Evolutionary conservation across 2,113 vertebrate species (phyloP).

Genomic region (Hemibates koningsi): DNA sequence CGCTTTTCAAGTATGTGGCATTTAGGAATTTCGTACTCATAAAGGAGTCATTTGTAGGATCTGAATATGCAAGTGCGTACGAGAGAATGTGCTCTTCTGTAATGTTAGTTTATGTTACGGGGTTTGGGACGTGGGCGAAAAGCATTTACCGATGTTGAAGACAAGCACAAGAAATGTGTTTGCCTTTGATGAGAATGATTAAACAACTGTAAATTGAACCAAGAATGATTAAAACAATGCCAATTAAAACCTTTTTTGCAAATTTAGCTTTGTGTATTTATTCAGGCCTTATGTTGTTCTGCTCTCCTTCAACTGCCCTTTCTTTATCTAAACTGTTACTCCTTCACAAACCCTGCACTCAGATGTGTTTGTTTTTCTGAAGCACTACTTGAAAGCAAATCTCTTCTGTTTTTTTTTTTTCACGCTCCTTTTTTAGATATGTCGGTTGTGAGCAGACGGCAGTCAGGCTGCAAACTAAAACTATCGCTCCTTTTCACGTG

Average conservation of each 20-base stretch:
- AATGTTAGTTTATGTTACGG: slow-evolving; percentile 46
- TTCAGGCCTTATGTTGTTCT: not conserved
- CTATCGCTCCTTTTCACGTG: not conserved
- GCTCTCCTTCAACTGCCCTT: not conserved
- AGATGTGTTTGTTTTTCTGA: slow-evolving; percentile 20
- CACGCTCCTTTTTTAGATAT: not conserved
- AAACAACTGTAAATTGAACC: slow-evolving; percentile 65
- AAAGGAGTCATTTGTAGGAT: slow-evolving; percentile 69
- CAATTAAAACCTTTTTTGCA: slow-evolving; percentile 69
- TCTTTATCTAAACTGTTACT: not conserved
- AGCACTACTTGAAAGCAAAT: not conserved
- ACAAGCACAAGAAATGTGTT: slow-evolving; percentile 65
- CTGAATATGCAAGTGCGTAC: slow-evolving; percentile 69
- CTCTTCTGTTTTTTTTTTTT: not conserved
- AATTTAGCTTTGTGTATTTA: slow-evolving; percentile 33
- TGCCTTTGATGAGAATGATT: slow-evolving; percentile 63
- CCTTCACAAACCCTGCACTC: slow-evolving; percentile 14
- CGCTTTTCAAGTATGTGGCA: slow-evolving; percentile 66
- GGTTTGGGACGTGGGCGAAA: slow-evolving; percentile 15
- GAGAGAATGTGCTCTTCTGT: slow-evolving; percentile 58
- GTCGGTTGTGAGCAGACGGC: not conserved
- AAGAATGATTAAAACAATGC: slow-evolving; percentile 67
- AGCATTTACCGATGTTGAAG: slow-evolving; percentile 68
- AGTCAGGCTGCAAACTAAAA: slow-evolving; percentile 2
- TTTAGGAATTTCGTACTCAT: slow-evolving; percentile 68